Conservation (phyloP, 2,113 vertebrate genomes). For the Ramphastos sulfuratus region DNA sequence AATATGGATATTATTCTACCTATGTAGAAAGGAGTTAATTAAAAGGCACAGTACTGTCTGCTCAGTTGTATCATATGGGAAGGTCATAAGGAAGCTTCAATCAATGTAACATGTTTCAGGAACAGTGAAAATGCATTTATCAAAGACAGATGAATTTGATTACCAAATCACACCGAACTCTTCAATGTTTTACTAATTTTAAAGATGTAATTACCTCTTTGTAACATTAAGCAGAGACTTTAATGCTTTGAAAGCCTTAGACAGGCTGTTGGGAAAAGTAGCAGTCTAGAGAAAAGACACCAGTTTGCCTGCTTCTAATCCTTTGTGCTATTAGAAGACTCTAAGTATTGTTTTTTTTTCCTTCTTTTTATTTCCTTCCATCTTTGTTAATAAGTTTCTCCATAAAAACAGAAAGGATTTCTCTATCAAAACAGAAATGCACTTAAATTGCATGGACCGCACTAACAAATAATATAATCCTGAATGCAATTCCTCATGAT, state of each 20-base stretch:
- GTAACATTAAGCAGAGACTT: not conserved
- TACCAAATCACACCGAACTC: not conserved
- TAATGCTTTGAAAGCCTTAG: not conserved
- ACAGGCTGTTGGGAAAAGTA: not conserved
- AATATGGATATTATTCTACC: not conserved
- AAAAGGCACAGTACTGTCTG: not conserved
- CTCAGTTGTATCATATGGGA: not conserved
- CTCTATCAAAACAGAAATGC: not conserved
- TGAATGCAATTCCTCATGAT: not conserved
- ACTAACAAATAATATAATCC: not conserved
- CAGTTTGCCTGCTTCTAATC: not conserved
- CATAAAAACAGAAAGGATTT: not conserved
- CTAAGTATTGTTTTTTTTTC: not conserved
- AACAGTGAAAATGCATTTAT: conserved; percentile 1
- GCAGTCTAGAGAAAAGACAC: not conserved
- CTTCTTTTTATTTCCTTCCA: not conserved
- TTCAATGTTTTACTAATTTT: not conserved
- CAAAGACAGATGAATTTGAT: conserved; percentile 2
- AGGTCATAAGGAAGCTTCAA: not conserved
- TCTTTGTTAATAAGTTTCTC: not conserved
- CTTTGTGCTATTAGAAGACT: not conserved
- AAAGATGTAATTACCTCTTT: not conserved
- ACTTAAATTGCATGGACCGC: not conserved
- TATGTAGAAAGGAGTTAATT: not conserved
- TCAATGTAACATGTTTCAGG: not conserved